phyloP scores from a whole-genome alignment of 2,888 invertebrate genomes.

The Fragum sueziense region DNA sequence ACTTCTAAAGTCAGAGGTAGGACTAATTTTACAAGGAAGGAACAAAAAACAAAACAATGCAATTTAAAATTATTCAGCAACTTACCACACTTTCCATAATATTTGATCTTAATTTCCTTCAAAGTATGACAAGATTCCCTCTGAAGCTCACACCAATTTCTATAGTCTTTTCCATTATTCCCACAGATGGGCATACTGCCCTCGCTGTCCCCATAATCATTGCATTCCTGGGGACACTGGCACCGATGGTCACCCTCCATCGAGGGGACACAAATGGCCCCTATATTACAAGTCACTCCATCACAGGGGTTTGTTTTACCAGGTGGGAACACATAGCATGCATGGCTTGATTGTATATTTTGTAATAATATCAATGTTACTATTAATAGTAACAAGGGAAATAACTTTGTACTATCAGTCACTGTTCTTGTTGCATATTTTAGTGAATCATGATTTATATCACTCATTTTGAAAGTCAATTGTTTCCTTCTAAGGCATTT shows the following conservation, averaged over 20 bases:
- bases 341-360: conserved; percentile 45
- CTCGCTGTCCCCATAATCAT: conserved; percentile 91
- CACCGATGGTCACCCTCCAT: conserved; percentile 90
- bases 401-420: background rate
- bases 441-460: background rate
- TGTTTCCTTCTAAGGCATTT: background rate
- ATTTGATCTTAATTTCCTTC: conserved; percentile 82
- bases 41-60: background rate
- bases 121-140: conserved; percentile 81
- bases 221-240: conserved; percentile 90
- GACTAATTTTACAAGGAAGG: too few species aligned
- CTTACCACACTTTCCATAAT: conserved; percentile 84
- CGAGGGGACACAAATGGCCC: conserved; percentile 87
- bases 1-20: background rate
- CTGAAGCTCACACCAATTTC: conserved; percentile 82
- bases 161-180: conserved; percentile 84
- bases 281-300: conserved; percentile 87
- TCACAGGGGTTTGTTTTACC: conserved; percentile 89
- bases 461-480: background rate
- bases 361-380: conserved; percentile 7
- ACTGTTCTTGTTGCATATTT: background rate
- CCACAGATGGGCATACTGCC: conserved; percentile 91
- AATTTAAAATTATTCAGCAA: conserved; percentile 23
- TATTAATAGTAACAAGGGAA: conserved; percentile 2
- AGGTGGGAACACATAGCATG: conserved; percentile 85